These are phyloP conservation scores for Myocastor coypus DNA, from an alignment of 2,113 vertebrate genomes.

Conservation along the genomic window DNA sequence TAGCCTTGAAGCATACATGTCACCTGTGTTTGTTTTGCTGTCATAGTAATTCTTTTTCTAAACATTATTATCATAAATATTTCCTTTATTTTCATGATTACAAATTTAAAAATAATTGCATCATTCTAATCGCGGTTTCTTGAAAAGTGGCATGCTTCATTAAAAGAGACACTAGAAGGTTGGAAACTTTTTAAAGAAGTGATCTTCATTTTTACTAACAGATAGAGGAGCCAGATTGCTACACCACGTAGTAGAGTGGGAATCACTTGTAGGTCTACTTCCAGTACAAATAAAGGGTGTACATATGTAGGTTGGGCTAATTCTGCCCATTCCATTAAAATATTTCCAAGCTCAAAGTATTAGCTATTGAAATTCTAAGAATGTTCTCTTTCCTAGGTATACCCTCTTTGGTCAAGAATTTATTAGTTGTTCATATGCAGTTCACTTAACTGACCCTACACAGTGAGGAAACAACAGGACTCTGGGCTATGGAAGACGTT, in stretches of 20 bases:
- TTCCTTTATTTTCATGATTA: constrained; percentile 65
- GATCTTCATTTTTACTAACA: background rate
- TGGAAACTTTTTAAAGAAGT: constrained; percentile 27
- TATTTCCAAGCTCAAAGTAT: background rate
- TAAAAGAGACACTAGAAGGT: constrained; percentile 59
- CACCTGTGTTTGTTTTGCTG: background rate
- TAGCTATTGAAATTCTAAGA: constrained; percentile 36
- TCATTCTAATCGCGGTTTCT: constrained; percentile 12
- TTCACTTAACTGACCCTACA: background rate
- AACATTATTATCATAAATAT: constrained; percentile 16
- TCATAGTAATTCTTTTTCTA: no score
- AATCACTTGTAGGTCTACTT: background rate
- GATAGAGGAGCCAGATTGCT: background rate
- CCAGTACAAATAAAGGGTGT: background rate
- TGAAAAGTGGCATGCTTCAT: constrained; percentile 65
- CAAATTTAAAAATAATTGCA: constrained; percentile 34
- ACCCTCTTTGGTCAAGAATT: constrained; percentile 1
- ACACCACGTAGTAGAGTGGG: background rate
- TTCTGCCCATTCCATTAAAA: background rate
- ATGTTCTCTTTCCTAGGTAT: background rate
- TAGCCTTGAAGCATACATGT: background rate
- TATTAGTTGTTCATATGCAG: background rate
- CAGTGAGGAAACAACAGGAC: background rate
- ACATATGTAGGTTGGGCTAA: background rate
- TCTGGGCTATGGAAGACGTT: background rate